These are phyloP conservation scores for fruit fly (Drosophila melanogaster) DNA, from an alignment of 1,140 invertebrate genomes.

Conservation along the genomic window DNA sequence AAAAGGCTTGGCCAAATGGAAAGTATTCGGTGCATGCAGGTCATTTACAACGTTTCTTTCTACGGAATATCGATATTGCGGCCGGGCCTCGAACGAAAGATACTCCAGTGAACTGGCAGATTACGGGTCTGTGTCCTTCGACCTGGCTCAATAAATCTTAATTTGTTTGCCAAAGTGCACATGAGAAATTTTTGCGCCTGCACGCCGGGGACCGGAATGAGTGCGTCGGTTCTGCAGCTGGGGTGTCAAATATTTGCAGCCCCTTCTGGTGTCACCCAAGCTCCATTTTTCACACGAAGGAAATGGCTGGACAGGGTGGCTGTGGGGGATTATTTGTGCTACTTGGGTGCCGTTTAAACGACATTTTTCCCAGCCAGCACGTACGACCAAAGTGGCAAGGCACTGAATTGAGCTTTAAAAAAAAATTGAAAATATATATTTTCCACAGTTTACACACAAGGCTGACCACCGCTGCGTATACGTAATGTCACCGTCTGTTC, in stretches of 20 bases:
- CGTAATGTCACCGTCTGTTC: conserved; percentile 17
- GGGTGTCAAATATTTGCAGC: conserved; percentile 65
- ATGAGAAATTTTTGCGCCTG: conserved; percentile 65
- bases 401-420: conserved; percentile 40
- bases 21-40: conserved; percentile 38
- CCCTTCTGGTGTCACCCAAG: neutral
- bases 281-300: conserved; percentile 20
- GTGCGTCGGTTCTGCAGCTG: conserved; percentile 5
- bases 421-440: conserved; percentile 51
- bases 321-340: conserved; percentile 3
- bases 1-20: conserved; percentile 32
- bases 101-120: conserved; percentile 43
- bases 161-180: conserved; percentile 80
- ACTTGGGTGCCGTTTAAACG: conserved; percentile 27
- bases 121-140: conserved; percentile 29
- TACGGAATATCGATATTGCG: conserved; percentile 5
- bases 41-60: conserved; percentile 35
- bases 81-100: conserved; percentile 3
- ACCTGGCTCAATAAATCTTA: conserved; percentile 72
- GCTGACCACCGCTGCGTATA: conserved; percentile 43
- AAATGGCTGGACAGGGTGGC: neutral
- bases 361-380: conserved; percentile 37
- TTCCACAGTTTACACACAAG: conserved; percentile 25
- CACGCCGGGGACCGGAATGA: conserved; percentile 26
- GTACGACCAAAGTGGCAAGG: conserved; percentile 15